phyloP scores from a whole-genome alignment of 2,888 invertebrate species.

The Axea sp. region DNA sequence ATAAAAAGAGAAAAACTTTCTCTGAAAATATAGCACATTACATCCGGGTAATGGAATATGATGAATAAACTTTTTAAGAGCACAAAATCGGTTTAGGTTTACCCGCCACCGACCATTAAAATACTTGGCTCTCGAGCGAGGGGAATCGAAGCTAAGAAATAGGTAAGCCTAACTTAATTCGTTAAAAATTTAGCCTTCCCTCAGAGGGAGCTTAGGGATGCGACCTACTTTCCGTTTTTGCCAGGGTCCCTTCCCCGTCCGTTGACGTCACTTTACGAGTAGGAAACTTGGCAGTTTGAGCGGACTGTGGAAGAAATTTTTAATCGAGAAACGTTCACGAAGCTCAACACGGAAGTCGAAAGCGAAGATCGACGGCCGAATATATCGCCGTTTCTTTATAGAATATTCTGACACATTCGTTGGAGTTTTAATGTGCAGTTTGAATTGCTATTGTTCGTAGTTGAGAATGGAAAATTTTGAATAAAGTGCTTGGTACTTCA shows the following conservation, averaged over 20 bases:
- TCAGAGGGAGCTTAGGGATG: conserved; percentile 44
- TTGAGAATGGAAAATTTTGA: conserved; percentile 20
- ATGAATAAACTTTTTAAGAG: conserved; percentile 53
- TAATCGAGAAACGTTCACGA: conserved; percentile 75
- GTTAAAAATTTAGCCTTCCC: conserved; percentile 56
- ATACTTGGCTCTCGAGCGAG: conserved; percentile 19
- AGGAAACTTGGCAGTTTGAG: conserved; percentile 65
- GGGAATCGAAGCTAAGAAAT: conserved; percentile 44
- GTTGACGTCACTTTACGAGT: conserved; percentile 60
- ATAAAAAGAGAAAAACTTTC: conserved; percentile 7
- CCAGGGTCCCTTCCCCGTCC: conserved; percentile 10
- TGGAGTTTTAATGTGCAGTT: conserved; percentile 35
- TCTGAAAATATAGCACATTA: conserved; percentile 40
- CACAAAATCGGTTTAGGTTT: conserved; percentile 51
- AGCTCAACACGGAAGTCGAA: conserved; percentile 60
- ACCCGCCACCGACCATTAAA: conserved; percentile 37
- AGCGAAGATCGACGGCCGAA: conserved; percentile 52
- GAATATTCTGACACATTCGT: conserved; percentile 55
- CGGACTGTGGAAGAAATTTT: conserved; percentile 71
- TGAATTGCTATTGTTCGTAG: conserved; percentile 45
- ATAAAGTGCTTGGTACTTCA: neutral
- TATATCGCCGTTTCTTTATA: conserved; percentile 52
- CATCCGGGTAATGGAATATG: conserved; percentile 52
- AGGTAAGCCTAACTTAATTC: conserved; percentile 59
- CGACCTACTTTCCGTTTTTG: conserved; percentile 56